Base-by-base conservation (phyloP, 2,888 invertebrate species). In the Temnothorax ravouxi region DNA sequence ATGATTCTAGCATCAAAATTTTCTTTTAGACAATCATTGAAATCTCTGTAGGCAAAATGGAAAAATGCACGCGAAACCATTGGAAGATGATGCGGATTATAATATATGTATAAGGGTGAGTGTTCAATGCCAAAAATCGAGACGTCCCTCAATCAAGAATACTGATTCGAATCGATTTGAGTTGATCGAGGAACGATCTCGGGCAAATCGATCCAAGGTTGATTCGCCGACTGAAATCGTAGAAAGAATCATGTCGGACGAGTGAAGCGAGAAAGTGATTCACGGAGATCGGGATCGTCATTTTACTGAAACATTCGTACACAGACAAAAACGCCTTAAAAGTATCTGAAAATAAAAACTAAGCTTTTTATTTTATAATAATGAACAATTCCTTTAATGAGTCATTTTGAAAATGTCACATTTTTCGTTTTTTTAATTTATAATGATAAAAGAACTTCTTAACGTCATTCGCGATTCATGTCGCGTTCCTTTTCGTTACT, bases 241-340 rank as follows among this genome's bases (percentile, higher is more conserved):
- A 80, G 86, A 89, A 88, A 85, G 91, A 88, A 88, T 84, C 69
- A 85, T 85, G 76, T 74, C 85, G 76, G 84, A 88, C 84, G 88
- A 90, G 84, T 82, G 88, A 86, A 89, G 83, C 90, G 92, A 91
- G 92, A 92, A 92, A 92, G 89, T 89, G 86, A 88, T 89, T 92
- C 85, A 83, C 90, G 84, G 72, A 88, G 86, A 83, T 82, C 71
- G 76, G 71, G 83, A 89, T 88, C 88, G 89, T 88, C 90, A 88
- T 89, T 89, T 89, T 91, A 92, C 91, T 89, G 92, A 92, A 91
- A 92, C 91, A 88, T 84, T 84, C 76, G 41, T 72, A 50, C 83
- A 61, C 74, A 38, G 9, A 71, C 81, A 84, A 85, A 87, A 86
- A 88, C 61, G 3, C 25, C 75, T 84, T 83, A 83, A 91, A 88